Evolutionary conservation across 2,797 vertebrate genomes (phyloP).

Genomic region (Gambusia yucatana): DNA sequence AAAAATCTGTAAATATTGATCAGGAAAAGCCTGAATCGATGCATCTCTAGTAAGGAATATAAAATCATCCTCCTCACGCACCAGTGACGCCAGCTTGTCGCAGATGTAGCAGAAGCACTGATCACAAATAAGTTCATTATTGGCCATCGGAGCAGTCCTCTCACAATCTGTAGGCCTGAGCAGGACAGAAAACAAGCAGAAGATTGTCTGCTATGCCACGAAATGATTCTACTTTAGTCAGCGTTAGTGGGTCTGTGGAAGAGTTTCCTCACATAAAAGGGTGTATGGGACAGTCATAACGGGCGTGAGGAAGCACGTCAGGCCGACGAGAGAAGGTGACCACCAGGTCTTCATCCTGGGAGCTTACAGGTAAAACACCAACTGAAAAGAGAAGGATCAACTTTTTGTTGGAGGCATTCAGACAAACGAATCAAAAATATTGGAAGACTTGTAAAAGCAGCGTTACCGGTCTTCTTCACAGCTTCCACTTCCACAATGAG

Average conservation of each 20-base stretch:
- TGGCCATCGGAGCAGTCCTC: constrained; percentile 45
- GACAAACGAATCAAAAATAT: background rate
- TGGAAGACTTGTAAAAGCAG: background rate
- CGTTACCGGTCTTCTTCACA: constrained; percentile 38
- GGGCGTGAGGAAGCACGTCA: constrained; percentile 86
- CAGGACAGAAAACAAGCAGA: constrained; percentile 19
- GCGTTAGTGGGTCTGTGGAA: background rate
- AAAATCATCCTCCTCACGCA: constrained; percentile 45
- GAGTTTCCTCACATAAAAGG: constrained; percentile 76
- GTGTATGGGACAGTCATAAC: constrained; percentile 83
- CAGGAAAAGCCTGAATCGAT: background rate
- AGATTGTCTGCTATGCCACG: background rate
- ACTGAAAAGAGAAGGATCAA: constrained; percentile 27
- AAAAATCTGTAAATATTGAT: too few relatives aligned
- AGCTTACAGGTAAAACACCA: background rate
- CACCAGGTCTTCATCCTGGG: constrained; percentile 80
- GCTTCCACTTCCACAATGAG: constrained; percentile 60
- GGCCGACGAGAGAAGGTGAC: constrained; percentile 84
- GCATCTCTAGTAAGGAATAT: background rate
- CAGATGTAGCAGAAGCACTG: constrained; percentile 92
- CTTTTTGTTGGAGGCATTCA: background rate
- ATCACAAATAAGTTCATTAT: constrained; percentile 78
- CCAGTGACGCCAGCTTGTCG: constrained; percentile 83
- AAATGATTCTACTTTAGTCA: background rate
- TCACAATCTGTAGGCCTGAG: constrained; percentile 78